Evolutionary conservation across 2,888 invertebrate species (phyloP).

Genomic region (Chymomyza amoena): DNA sequence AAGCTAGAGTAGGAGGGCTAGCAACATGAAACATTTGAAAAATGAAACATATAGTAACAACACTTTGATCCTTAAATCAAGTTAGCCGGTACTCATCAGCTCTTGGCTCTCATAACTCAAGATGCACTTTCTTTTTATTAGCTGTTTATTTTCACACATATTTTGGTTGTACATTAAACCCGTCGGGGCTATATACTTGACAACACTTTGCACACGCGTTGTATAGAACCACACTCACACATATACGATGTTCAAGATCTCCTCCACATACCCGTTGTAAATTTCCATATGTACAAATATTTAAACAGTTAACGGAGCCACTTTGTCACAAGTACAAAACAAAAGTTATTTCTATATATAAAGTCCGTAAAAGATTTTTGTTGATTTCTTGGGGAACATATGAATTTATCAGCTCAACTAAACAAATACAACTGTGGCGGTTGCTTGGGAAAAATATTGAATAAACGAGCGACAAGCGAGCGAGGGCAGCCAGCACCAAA

Average conservation of each 20-base stretch:
- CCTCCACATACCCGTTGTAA: conserved; percentile 21
- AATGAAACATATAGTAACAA: too few species aligned
- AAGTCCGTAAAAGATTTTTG: conserved; percentile 2
- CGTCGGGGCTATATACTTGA: neutral
- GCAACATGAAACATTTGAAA: too few species aligned
- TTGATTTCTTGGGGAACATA: conserved; percentile 12
- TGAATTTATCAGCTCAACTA: conserved; percentile 44
- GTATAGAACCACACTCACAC: neutral
- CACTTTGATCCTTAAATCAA: neutral
- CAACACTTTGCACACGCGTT: neutral
- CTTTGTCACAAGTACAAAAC: conserved; percentile 9
- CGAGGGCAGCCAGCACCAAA: conserved; percentile 29
- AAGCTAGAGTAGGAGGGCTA: too few species aligned
- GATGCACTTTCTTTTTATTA: conserved; percentile 22
- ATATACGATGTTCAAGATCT: neutral
- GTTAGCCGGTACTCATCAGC: conserved; percentile 19
- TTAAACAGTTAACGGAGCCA: conserved; percentile 3
- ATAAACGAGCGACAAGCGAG: conserved; percentile 31
- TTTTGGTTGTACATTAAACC: neutral
- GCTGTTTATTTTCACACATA: conserved; percentile 6
- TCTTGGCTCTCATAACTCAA: conserved; percentile 12
- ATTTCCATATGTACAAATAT: conserved; percentile 39
- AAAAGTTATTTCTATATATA: too few species aligned
- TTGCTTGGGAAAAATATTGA: conserved; percentile 56
- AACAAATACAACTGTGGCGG: conserved; percentile 61